Conservation (phyloP, 2,113 vertebrate species). For the Centropristis striata region DNA sequence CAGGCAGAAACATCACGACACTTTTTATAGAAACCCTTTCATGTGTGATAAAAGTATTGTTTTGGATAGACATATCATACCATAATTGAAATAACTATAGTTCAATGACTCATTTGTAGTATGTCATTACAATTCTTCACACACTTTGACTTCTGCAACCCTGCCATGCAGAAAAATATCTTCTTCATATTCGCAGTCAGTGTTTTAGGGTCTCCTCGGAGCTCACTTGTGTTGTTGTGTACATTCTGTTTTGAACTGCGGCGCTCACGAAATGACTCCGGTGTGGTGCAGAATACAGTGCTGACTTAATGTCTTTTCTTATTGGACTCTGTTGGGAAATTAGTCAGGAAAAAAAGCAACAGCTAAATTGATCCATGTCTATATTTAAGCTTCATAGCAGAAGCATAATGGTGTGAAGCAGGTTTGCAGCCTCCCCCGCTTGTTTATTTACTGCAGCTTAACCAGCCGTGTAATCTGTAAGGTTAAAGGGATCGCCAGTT, state of each 20-base stretch:
- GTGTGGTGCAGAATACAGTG: conserved; percentile 31
- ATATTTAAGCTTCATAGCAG: conserved; percentile 60
- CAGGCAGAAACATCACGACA: conserved; percentile 2
- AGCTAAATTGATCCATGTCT: conserved; percentile 59
- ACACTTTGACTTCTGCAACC: conserved; percentile 2
- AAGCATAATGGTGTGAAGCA: conserved; percentile 43
- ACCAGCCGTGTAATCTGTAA: conserved; percentile 44
- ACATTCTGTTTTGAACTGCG: conserved; percentile 35
- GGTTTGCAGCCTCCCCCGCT: conserved; percentile 25
- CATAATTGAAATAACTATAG: conserved; percentile 35
- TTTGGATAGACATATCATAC: conserved; percentile 8
- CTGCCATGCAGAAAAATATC: conserved; percentile 6
- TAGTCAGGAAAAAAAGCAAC: conserved; percentile 34
- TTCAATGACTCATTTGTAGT: conserved; percentile 30
- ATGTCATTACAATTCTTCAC: conserved; percentile 21
- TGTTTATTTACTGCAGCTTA: conserved; percentile 59
- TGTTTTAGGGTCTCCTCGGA: conserved; percentile 5
- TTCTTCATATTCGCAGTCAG: neutral
- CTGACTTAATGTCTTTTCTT: conserved; percentile 56
- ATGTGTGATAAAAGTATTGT: conserved; percentile 12
- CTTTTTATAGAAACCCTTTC: conserved; percentile 40
- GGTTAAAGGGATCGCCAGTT: conserved; percentile 26
- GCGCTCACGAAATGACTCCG: conserved; percentile 28
- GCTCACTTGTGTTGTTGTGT: conserved; percentile 23
- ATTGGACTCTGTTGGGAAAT: conserved; percentile 59